Percentiles rank a stretch among this genome's conserved stretches.
Evolutionary conservation across 2,113 vertebrate genomes (phyloP).

Genomic region (Passerina amoena): DNA sequence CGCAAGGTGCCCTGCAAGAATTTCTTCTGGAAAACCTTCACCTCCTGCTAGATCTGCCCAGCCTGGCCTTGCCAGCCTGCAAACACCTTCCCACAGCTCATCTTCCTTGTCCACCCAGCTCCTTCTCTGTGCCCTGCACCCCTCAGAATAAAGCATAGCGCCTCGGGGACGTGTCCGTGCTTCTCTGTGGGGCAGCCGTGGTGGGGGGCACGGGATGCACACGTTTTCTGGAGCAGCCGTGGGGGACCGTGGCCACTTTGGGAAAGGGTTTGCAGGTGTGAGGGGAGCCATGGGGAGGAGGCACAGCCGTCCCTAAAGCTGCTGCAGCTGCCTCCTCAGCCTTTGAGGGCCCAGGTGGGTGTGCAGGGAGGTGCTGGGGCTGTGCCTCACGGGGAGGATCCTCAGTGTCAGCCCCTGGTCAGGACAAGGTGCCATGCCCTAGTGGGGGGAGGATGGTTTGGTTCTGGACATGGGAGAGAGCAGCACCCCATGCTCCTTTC

Average conservation of each 20-base stretch:
- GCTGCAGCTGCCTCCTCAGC: neutral
- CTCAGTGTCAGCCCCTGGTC: rapidly evolving
- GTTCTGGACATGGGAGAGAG: rapidly evolving
- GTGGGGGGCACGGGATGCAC: neutral
- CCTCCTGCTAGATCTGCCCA: constrained; percentile 80
- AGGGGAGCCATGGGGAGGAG: rapidly evolving
- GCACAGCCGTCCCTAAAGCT: rapidly evolving
- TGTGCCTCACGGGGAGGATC: no score
- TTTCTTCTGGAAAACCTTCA: constrained; percentile 96
- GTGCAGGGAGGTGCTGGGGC: rapidly evolving
- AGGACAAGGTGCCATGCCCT: rapidly evolving
- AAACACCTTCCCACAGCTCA: neutral
- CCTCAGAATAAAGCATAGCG: constrained; percentile 80
- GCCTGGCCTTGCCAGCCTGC: neutral
- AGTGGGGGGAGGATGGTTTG: neutral
- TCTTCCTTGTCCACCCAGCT: neutral
- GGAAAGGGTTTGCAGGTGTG: rapidly evolving
- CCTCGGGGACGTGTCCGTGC: neutral
- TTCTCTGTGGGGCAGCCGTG: neutral
- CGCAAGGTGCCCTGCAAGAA: constrained; percentile 91
- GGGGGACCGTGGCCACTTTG: neutral
- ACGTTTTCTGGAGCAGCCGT: neutral
- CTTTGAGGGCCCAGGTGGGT: neutral
- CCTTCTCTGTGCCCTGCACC: constrained; percentile 24
- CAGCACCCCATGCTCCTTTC: neutral